Base-by-base conservation (phyloP, 2,113 vertebrate genomes). In the Marmota flaviventris region DNA sequence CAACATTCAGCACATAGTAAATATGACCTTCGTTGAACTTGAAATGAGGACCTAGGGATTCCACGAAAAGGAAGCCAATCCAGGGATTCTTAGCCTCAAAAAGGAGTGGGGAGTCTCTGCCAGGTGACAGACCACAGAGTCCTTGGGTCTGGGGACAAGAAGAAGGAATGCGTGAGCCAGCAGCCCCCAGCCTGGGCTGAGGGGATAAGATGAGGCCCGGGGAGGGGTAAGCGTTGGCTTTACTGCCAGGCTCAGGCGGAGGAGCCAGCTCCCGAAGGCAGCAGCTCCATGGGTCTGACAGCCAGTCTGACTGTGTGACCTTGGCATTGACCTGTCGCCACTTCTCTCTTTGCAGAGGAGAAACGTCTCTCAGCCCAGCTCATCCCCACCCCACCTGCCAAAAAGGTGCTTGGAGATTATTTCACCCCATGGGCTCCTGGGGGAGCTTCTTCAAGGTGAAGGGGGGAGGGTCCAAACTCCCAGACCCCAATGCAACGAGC, bases 271-370 rank as follows among this genome's bases (percentile, higher is more conserved):
- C n/a, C 82, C 51, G 34, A 72, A 65, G 17, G 56, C 48, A 72
- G 92, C 75, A n/a, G 91, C 77, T 88, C 76, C 10, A 2, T 53
- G 8, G 83, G 25, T 90, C 91, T 81, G 85, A n/a, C 70, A 22
- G 27, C 56, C 1, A 51, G 84, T 85, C 94, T 86, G 82, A 14
- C 14, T 34, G 48, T 20, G 17, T 96, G 97, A 98, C 98, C 98
- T 98, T 98, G 98, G 76, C 18, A 37, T 51, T 95, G 96, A 95
- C 96, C 91, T 77, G 93, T 76, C 29, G 29, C 48, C 58, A 42
- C 78, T 72, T 76, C 51, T 69, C 56, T 39, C 56, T n/a, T 24
- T 6, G 29, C 27, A 39, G 70, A 58, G 75, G 18, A 51, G 78
- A 82, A 72, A 85, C 63, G 39, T 89, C 90, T 85, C n/a, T 37